Evolutionary conservation across 35 echinoderm and acorn worm species (phyloP).

Genomic region (Strongylocentrotus purpuratus): DNA sequence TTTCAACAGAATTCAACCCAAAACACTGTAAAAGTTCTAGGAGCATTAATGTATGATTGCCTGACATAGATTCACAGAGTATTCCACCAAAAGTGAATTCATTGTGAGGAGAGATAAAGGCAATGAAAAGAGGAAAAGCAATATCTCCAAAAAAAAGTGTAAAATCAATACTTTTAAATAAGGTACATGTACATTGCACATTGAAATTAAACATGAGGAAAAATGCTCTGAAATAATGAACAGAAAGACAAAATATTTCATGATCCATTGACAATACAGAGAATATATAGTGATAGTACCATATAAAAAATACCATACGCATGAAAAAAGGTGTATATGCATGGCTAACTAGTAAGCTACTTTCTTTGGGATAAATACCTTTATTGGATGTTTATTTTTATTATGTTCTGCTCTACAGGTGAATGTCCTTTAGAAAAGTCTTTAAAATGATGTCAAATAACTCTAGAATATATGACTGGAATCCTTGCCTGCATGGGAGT

Average conservation of each 20-base stretch:
- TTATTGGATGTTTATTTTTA: not conserved
- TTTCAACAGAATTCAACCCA: no score
- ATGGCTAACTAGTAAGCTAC: not conserved
- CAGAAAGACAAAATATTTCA: constrained; percentile 8
- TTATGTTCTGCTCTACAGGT: not conserved
- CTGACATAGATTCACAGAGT: no score
- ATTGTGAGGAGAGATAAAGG: not conserved
- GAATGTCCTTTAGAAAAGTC: not conserved
- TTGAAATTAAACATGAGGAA: not conserved
- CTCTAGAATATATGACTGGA: not conserved
- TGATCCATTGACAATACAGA: not conserved
- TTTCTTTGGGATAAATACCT: not conserved
- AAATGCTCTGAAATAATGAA: not conserved
- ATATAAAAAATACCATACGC: not conserved
- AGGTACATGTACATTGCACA: not conserved
- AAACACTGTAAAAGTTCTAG: no score
- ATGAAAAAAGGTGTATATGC: not conserved
- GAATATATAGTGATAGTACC: not conserved
- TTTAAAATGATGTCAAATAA: not conserved
- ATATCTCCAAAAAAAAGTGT: not conserved
- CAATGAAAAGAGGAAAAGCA: not conserved
- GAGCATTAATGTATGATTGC: no score
- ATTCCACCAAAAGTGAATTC: no score
- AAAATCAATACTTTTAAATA: not conserved
- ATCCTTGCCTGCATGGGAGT: not conserved